Conservation (phyloP, 2,113 vertebrate species). For the Mionectes macconnelli region DNA sequence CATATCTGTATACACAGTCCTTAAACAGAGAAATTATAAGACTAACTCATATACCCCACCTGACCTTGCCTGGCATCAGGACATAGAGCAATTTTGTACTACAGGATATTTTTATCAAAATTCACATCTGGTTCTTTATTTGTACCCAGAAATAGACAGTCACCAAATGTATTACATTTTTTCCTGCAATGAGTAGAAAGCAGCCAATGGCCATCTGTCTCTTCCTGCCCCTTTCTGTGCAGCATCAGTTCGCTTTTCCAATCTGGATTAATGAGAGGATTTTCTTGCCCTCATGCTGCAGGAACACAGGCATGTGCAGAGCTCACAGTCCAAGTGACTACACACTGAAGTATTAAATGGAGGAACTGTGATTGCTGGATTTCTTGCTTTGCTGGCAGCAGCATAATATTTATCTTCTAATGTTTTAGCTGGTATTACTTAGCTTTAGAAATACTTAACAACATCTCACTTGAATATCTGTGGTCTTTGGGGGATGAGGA, state of each 20-base stretch:
- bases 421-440: not conserved
- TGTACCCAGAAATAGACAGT: not conserved
- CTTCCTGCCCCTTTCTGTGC: not conserved
- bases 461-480: not conserved
- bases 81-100: not conserved
- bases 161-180: not conserved
- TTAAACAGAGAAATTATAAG: not conserved
- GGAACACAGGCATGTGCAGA: not conserved
- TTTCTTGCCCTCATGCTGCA: conserved; percentile 24
- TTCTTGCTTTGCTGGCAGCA: not conserved
- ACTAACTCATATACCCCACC: not conserved
- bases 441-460: not conserved
- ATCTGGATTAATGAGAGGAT: conserved; percentile 1
- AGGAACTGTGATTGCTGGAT: not conserved
- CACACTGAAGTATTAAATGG: not conserved
- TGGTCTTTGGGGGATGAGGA: not conserved
- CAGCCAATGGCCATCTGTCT: not conserved
- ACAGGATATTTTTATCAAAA: not conserved
- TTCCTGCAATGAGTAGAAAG: not conserved
- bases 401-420: not conserved
- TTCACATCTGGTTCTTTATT: not conserved
- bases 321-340: not conserved
- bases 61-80: not conserved
- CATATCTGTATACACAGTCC: not conserved
- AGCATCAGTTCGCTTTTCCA: not conserved